Evolutionary conservation across 1,140 invertebrate genomes (phyloP).

Genomic region (Heliconius congener): DNA sequence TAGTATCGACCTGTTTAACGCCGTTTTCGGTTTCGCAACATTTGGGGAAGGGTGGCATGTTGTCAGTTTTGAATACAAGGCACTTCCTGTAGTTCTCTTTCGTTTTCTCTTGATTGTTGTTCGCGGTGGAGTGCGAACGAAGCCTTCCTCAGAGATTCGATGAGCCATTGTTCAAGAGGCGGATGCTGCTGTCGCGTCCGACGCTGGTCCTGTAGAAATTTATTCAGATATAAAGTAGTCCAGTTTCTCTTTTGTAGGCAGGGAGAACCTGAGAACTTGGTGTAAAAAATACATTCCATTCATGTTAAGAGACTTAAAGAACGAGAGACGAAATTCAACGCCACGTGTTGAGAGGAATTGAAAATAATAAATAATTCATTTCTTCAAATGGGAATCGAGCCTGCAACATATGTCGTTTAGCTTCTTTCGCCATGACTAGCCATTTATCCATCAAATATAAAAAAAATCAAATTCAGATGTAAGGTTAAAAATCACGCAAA

Average conservation of each 20-base stretch:
- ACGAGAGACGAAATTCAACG: no score
- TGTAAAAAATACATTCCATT: no score
- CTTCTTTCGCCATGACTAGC: no score
- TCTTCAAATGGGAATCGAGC: no score
- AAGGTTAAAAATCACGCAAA: background rate
- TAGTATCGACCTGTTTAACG: slow-evolving; percentile 50
- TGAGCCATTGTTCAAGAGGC: slow-evolving; percentile 66
- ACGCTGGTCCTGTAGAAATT: slow-evolving; percentile 50
- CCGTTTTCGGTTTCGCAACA: slow-evolving; percentile 67
- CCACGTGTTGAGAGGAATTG: no score
- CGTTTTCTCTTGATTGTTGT: slow-evolving; percentile 59
- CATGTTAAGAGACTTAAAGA: no score
- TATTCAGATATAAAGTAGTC: no score
- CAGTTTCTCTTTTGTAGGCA: no score
- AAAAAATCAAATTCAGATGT: background rate
- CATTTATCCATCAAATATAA: no score
- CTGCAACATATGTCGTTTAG: no score
- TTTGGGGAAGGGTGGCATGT: slow-evolving; percentile 61
- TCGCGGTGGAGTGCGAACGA: slow-evolving; percentile 51
- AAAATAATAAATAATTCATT: no score
- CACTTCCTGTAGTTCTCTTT: slow-evolving; percentile 67
- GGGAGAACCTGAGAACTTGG: no score
- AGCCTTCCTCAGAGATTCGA: slow-evolving; percentile 68
- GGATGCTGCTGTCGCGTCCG: slow-evolving; percentile 69
- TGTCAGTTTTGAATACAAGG: slow-evolving; percentile 52